Evolutionary conservation across 1,140 invertebrate species (phyloP).

Genomic region (Muscidifurax raptorellus): DNA sequence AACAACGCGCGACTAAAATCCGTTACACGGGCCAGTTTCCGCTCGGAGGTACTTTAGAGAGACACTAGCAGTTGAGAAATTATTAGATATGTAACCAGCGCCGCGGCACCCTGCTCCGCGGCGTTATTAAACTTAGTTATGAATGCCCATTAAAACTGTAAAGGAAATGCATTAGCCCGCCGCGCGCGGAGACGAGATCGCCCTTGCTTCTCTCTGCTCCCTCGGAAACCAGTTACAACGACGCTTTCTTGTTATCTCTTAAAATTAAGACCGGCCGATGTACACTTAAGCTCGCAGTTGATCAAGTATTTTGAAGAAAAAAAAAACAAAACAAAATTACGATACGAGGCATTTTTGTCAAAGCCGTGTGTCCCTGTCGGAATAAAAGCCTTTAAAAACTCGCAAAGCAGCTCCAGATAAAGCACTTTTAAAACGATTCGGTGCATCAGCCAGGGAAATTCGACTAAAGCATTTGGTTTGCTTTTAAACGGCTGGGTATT

Average conservation of each 20-base stretch:
- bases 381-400: slow-evolving; percentile 31
- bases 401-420: slow-evolving; percentile 1
- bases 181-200: slow-evolving; percentile 57
- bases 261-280: slow-evolving; percentile 33
- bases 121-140: slow-evolving; percentile 75
- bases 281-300: not conserved
- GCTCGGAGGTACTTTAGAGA: slow-evolving; percentile 50
- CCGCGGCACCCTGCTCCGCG: slow-evolving; percentile 58
- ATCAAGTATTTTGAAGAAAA: not conserved
- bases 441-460: slow-evolving; percentile 49
- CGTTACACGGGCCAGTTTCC: slow-evolving; percentile 46
- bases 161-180: slow-evolving; percentile 74
- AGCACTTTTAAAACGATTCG: slow-evolving; percentile 54
- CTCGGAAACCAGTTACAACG: slow-evolving; percentile 29
- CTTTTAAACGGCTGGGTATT: slow-evolving; percentile 53
- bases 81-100: slow-evolving; percentile 72
- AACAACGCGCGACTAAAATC: slow-evolving; percentile 49
- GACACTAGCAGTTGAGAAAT: slow-evolving; percentile 60
- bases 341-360: not conserved
- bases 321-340: too few relatives aligned
- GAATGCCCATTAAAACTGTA: slow-evolving; percentile 76
- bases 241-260: slow-evolving; percentile 40
- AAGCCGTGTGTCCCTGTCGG: not conserved
- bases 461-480: slow-evolving; percentile 52
- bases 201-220: slow-evolving; percentile 30